Evolutionary conservation across 1,140 invertebrate species (phyloP), one percentile per base, ranked within the genome.

Genomic region (Dreissena rostriformis): DNA sequence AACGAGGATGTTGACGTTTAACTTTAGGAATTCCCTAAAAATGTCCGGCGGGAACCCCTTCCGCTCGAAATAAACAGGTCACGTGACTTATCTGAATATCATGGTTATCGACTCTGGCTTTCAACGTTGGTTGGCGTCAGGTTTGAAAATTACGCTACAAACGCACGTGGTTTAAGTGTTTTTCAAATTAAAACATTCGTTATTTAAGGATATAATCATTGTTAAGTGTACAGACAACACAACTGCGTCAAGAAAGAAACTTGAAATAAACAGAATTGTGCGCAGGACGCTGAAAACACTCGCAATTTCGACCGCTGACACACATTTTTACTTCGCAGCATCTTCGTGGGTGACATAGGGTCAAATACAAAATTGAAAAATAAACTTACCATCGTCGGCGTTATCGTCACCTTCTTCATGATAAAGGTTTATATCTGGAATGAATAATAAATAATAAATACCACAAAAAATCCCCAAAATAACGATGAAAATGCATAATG

Each of bases 371-470:
- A 79, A 78, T 85, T 77, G 71, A 84, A 75, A 66, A 66, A n/a
- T 80, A 77, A 80, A 92, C 92, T 91, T 90, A 93, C 92, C 91
- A 85, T 91, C 90, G 51, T 92, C 92, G 49, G 86, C 86, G 81
- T 86, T 90, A 79, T 92, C 90, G 71, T 92, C 91, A 70, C 88
- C 84, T 73, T 90, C 88, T 78, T 91, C 91, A 86, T 89, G 88
- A 90, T 92, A 92, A 84, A 92, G 89, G 84, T 92, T 90, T 76
- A 93, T 92, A 91, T 93, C 92, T 93, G 90, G 88, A 93, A 93
- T 71, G 86, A 72, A 90, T 87, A 85, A 73, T 80, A 87, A 87
- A 77, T 85, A 83, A 74, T 68, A 86, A 84, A 86, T 75, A 88
- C 85, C 84, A 84, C 86, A 85, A 84, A 88, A 89, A 88, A 88